Percentiles rank a stretch among this genome's conserved stretches.
phyloP scores from a whole-genome alignment of 2,113 vertebrate species.

The Neolamprologus devosi region DNA sequence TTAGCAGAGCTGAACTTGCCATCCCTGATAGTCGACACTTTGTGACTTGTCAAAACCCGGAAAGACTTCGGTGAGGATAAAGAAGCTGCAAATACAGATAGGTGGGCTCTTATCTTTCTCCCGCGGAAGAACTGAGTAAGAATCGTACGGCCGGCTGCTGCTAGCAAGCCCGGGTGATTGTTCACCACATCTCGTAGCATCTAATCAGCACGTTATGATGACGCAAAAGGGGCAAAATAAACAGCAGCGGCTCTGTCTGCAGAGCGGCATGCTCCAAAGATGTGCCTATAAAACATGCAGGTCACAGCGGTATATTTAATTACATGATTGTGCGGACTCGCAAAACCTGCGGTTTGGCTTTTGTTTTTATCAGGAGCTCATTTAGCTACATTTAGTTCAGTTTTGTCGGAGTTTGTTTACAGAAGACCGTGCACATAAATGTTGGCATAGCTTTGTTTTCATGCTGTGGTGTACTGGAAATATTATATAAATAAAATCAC shows the following conservation, averaged over 20 bases:
- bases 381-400: not conserved
- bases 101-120: not conserved
- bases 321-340: not conserved
- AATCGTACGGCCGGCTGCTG: not conserved
- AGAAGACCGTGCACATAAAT: not conserved
- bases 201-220: slow-evolving; percentile 53
- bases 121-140: not conserved
- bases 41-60: slow-evolving; percentile 13
- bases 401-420: not conserved
- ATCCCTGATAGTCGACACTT: not conserved
- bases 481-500: not conserved
- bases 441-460: not conserved
- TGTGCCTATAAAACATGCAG: not conserved
- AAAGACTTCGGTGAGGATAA: not conserved
- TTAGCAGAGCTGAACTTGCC: not conserved
- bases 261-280: not conserved
- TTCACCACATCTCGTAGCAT: not conserved
- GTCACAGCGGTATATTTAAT: not conserved
- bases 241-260: not conserved
- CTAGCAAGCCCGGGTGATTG: not conserved
- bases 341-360: not conserved
- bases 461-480: not conserved
- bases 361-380: not conserved
- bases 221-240: slow-evolving; percentile 42
- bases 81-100: not conserved